phyloP scores from a whole-genome alignment of 2,888 invertebrate species.

The Colostygia pectinataria region DNA sequence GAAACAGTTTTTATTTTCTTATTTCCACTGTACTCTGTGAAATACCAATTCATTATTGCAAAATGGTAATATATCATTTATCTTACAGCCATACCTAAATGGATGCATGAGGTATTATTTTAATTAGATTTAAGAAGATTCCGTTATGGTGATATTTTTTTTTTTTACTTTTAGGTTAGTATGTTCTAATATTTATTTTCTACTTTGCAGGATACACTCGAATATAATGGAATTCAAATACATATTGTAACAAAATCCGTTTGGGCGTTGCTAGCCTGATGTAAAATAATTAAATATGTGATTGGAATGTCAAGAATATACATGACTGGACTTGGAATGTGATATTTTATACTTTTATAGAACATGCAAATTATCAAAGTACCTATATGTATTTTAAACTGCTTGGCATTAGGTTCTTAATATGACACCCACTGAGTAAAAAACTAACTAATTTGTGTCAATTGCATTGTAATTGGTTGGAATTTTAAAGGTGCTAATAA shows the following conservation, averaged over 20 bases:
- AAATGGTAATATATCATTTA: constrained; percentile 11
- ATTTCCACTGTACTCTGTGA: no score
- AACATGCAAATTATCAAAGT: constrained; percentile 10
- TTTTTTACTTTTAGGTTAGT: no score
- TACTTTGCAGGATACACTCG: constrained; percentile 75
- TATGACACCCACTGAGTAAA: constrained; percentile 17
- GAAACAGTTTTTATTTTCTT: no score
- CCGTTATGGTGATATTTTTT: no score
- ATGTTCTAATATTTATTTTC: constrained; percentile 41
- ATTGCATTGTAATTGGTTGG: no score
- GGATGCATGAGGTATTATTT: constrained; percentile 18
- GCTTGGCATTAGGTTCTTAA: no score
- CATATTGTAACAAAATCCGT: constrained; percentile 70
- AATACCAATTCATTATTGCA: no score
- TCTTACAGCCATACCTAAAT: constrained; percentile 18
- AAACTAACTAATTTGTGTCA: neutral
- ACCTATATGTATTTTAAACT: neutral
- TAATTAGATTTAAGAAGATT: neutral
- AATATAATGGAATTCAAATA: constrained; percentile 75
- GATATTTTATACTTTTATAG: constrained; percentile 44
- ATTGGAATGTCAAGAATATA: neutral
- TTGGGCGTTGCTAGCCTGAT: constrained; percentile 68
- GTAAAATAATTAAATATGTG: neutral
- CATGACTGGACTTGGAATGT: constrained; percentile 34
- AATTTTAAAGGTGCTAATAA: constrained; percentile 13